Base-by-base conservation (phyloP, 2,797 vertebrate species). In the Benthosema pterotum region DNA sequence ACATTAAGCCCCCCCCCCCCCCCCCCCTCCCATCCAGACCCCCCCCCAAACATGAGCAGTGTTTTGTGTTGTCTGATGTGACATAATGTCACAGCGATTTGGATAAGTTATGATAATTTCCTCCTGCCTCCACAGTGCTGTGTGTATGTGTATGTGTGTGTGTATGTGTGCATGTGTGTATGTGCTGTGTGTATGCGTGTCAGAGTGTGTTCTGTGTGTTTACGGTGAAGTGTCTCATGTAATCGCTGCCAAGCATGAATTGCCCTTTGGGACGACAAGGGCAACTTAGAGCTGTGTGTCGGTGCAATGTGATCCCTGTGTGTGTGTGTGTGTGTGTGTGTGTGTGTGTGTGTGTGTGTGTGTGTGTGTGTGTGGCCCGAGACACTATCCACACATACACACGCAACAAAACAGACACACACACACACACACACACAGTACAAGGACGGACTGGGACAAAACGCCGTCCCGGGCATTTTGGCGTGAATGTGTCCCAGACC, bases 291-390 rank as follows among this genome's bases (percentile, higher is more conserved):
- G 17, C 48, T 16, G 8, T 7, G 11, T 50, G 48, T 50, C 48
- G 19, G 18, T 14, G 22, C 19, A 19, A 53, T 8, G 52, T 15
- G 52, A 53, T 13, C n/a, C 52, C 12, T 32, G 22, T 14, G 14
- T 53, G 22, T 53, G 28, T 32, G 55, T 17, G 16, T 45, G 59
- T 61, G 28, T 32, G 28, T 32, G 28, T 32, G 28, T 32, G 28
- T 32, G 28, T 32, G 28, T 8, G 28, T 32, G 28, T 8, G 28
- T 32, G 28, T 32, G 28, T 32, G 28, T 32, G 28, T 32, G 28
- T 32, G 28, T 32, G 28, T 32, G 28, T 32, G 28, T 32, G 28
- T 32, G 28, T 32, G 28, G 19, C 19, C 19, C 19, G 19, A 22
- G 19, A 22, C 19, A 22, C 19, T 22, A 2, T 22, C 19, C 32